phyloP scores from a whole-genome alignment of 92 coral and sea anemone species.

The Phenganax subtilis region DNA sequence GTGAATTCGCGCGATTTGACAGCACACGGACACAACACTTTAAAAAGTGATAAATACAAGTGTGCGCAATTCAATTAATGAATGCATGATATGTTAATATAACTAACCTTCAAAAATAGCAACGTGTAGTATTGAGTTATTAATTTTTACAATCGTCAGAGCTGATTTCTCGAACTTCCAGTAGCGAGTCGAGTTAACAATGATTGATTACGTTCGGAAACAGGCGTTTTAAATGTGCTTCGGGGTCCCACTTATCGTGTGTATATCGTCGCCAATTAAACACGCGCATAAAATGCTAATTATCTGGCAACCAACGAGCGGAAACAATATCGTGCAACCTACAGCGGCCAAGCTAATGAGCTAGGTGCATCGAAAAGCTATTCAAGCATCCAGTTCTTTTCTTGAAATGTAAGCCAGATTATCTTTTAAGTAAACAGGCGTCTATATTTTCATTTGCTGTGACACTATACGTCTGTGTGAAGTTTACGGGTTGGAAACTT shows the following conservation, averaged over 20 bases:
- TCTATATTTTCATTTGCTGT: slow-evolving; percentile 5
- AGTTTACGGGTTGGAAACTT: no score
- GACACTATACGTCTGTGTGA: background rate
- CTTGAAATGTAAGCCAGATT: background rate
- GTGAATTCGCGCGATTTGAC: background rate
- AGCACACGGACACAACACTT: slow-evolving; percentile 7
- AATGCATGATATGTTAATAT: slow-evolving; percentile 3
- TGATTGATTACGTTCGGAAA: slow-evolving; percentile 41
- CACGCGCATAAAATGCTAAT: slow-evolving; percentile 32
- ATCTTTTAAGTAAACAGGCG: background rate
- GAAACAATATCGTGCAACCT: slow-evolving; percentile 33
- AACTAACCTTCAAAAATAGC: background rate
- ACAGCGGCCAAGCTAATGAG: slow-evolving; percentile 4
- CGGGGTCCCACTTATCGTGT: slow-evolving; percentile 40
- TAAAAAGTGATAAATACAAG: slow-evolving; percentile 8
- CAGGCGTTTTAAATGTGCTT: slow-evolving; percentile 41
- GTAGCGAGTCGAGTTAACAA: slow-evolving; percentile 20
- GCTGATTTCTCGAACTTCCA: slow-evolving; percentile 13
- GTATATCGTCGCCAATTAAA: slow-evolving; percentile 38
- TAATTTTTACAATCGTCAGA: background rate
- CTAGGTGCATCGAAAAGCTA: background rate
- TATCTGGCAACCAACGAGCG: slow-evolving; percentile 35
- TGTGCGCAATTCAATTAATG: slow-evolving; percentile 10
- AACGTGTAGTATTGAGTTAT: no score
- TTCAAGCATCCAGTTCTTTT: background rate